phyloP scores from a whole-genome alignment of 2,888 invertebrate genomes.

The Brenthis hecate region DNA sequence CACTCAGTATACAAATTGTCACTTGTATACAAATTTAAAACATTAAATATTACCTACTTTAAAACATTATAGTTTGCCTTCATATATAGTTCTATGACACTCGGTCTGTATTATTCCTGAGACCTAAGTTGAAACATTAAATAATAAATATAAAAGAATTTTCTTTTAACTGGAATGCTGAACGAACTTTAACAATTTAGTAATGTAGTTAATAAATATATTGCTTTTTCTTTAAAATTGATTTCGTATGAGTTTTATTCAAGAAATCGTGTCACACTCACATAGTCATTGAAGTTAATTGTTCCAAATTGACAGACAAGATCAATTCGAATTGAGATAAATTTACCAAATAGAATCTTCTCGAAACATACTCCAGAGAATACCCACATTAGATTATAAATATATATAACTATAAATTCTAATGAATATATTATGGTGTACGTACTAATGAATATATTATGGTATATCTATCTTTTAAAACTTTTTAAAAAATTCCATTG shows the following conservation, averaged over 20 bases:
- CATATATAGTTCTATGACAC: too few species aligned
- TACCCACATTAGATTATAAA: not conserved
- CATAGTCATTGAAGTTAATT: conserved; percentile 28
- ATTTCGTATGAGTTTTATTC: conserved; percentile 16
- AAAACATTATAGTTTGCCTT: too few species aligned
- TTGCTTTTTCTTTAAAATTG: not conserved
- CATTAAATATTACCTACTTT: too few species aligned
- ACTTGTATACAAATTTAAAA: too few species aligned
- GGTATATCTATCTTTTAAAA: too few species aligned
- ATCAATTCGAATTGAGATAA: conserved; percentile 13
- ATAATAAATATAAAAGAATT: too few species aligned
- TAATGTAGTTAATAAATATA: not conserved
- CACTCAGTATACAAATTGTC: too few species aligned
- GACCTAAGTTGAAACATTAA: too few species aligned
- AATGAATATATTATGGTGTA: not conserved
- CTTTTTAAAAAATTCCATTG: too few species aligned
- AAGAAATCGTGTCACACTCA: conserved; percentile 23
- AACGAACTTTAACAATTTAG: not conserved
- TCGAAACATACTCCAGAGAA: conserved; percentile 1
- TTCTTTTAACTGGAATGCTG: too few species aligned
- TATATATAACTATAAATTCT: not conserved
- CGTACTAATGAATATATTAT: not conserved
- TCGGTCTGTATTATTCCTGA: too few species aligned
- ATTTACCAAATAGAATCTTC: conserved; percentile 16
- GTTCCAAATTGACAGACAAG: conserved; percentile 28